Evolutionary conservation across 1,140 invertebrate genomes (phyloP).

Genomic region (Drosophila hydei): DNA sequence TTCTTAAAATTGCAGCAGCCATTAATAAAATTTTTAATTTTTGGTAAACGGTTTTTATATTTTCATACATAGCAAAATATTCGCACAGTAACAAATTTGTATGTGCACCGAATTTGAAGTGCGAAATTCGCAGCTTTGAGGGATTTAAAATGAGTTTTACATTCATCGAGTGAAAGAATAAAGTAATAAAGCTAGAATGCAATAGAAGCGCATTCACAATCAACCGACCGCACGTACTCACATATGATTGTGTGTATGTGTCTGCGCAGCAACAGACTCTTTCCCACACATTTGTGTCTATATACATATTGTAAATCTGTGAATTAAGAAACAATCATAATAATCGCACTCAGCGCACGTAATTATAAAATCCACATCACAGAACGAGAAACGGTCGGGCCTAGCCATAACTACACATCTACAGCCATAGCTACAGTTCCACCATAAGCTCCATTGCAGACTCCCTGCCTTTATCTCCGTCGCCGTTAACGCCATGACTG

Average conservation of each 20-base stretch:
- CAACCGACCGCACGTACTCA: conserved; percentile 8
- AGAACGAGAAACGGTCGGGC: conserved; percentile 35
- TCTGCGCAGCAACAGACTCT: neutral
- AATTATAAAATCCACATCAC: conserved; percentile 60
- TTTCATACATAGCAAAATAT: neutral
- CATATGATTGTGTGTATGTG: neutral
- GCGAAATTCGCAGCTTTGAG: conserved; percentile 14
- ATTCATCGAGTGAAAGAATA: conserved; percentile 12
- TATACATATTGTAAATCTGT: conserved; percentile 54
- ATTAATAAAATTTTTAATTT: too few relatives aligned
- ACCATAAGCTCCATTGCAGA: conserved; percentile 40
- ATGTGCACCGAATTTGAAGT: neutral
- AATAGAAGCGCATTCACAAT: conserved; percentile 24
- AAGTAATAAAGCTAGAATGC: conserved; percentile 22
- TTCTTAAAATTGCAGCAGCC: too few relatives aligned
- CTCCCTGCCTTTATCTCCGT: conserved; percentile 5
- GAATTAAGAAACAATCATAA: conserved; percentile 69
- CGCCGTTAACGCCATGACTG: conserved; percentile 41
- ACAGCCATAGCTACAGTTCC: conserved; percentile 16
- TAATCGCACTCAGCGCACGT: conserved; percentile 63
- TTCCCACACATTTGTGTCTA: conserved; percentile 10
- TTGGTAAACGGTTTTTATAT: too few relatives aligned
- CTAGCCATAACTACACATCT: conserved; percentile 21
- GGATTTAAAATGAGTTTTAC: conserved; percentile 22
- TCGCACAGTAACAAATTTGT: neutral